Evolutionary conservation across 64 coral and sea anemone species (phyloP), one percentile per base, ranked within the genome.

Genomic region (Actinia equina): DNA sequence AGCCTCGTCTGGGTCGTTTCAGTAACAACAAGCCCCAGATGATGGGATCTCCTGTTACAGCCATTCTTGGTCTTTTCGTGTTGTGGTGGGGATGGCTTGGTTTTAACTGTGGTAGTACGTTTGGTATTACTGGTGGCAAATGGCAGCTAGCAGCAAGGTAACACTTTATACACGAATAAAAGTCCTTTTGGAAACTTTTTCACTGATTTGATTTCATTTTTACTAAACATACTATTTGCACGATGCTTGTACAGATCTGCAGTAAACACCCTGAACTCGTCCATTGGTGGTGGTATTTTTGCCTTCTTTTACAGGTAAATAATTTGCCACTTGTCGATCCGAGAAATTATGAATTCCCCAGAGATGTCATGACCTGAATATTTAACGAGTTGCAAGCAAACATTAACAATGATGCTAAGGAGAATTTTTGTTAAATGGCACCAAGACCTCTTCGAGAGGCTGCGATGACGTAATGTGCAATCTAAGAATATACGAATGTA

Each of bases 81-180:
- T 17, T 92, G 27, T 92, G 90, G 90, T 92, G 90, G 90, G 90
- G 90, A 71, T 92, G 90, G 90, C 85, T 92, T 41, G 90, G 90
- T 6, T 92, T 92, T 79, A 92, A 92, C 78, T 92, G 90, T n/a
- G 90, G 90, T 20, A 92, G 90, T 51, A 88, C 85, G 45, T 92
- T 92, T 82, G 90, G 90, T 4, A 92, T 92, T 37, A 87, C 85
- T 26, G 90, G 90, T 9, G 90, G 86, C 9, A 85, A 86, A 85
- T 92, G 90, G 90, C 86, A 92, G 81, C 90, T 92, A 17, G 90
- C 90, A n/a, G 85, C 90, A 3, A 92, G 85, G 90, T 92, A 71
- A 92, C 52, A 11, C 54, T 10, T 7, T 56, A 56, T 7, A 2
- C n/a, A n/a, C n/a, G n/a, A n/a, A n/a, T n/a, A n/a, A n/a, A n/a